Evolutionary conservation across 2,888 invertebrate species (phyloP), one percentile per base, ranked within the genome.

Genomic region (Lasioglossum oenotherae): DNA sequence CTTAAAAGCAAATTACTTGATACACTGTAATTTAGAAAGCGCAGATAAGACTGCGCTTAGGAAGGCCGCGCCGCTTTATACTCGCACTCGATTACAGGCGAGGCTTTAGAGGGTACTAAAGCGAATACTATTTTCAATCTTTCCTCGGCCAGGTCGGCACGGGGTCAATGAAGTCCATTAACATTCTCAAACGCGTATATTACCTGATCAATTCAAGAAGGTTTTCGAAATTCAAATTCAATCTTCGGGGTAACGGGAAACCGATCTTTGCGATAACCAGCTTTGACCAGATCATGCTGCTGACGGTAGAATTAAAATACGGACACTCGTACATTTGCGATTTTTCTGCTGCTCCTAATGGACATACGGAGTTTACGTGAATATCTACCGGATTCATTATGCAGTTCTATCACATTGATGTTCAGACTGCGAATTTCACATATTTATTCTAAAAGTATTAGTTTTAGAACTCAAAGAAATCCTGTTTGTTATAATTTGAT

Each of bases 21-120:
- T 88, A 84, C 86, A 80, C 89, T 82, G 72, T 89, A 88, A 89
- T 89, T 89, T 89, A 82, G 85, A 86, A 78, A 84, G 71, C 53
- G 46, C 57, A 83, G 89, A 82, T 84, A 86, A 87, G 80, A 81
- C 19, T 74, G 27, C 44, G 35, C 60, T 80, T 81, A 77, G 67
- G 74, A 75, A 74, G 78, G 80, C 64, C 67, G 49, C 73, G 57
- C 71, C 69, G 78, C 82, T 80, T 80, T 86, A 74, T 82, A 74
- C 75, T 76, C 67, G 77, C 72, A 69, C 77, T 71, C 79, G 87
- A 89, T 84, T 87, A 85, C 87, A 80, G 46, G 41, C 78, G 80
- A 57, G 74, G 82, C 80, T 72, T 76, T 69, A 19, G 78, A 73
- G 49, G 83, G 67, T 64, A 71, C 73, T 72, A 44, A 77, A 81